A percentile compares a stretch with the other conserved stretches of the same genome.
phyloP scores from a whole-genome alignment of 2,113 vertebrate genomes.

The Paratilapia polleni region DNA sequence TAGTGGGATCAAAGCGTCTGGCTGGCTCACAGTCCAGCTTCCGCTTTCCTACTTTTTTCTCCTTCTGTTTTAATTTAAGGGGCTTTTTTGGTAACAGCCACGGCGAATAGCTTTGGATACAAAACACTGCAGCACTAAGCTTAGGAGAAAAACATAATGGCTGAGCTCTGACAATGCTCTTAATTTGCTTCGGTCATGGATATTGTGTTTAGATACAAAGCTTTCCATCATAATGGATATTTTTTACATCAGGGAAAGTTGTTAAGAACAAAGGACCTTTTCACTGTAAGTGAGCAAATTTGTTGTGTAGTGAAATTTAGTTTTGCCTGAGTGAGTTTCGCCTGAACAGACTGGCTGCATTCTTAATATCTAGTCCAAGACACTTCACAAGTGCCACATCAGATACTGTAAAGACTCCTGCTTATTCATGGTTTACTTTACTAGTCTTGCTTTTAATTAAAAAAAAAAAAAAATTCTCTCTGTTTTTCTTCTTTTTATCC shows the following conservation, averaged over 20 bases:
- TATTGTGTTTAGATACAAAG: background rate
- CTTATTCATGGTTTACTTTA: slow-evolving; percentile 1
- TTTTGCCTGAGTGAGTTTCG: background rate
- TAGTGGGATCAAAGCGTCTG: slow-evolving; percentile 18
- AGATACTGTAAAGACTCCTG: background rate
- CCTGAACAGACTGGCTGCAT: background rate
- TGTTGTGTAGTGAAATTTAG: background rate
- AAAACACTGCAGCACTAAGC: background rate
- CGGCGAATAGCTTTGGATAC: background rate
- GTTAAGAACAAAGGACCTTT: background rate
- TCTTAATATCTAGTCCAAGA: background rate
- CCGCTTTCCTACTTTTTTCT: background rate
- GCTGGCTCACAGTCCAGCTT: slow-evolving; percentile 11
- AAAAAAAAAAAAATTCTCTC: background rate
- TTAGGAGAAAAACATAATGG: background rate
- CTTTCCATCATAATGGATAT: background rate
- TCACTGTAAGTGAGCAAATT: background rate
- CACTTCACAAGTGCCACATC: slow-evolving; percentile 16
- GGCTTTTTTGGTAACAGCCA: background rate
- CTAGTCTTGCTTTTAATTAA: background rate
- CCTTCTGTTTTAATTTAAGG: slow-evolving; percentile 10
- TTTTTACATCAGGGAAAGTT: background rate
- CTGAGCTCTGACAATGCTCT: slow-evolving; percentile 7
- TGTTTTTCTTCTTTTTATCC: background rate
- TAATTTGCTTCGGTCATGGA: background rate